phyloP scores from a whole-genome alignment of 2,888 invertebrate genomes.

The Volucella inflata region DNA sequence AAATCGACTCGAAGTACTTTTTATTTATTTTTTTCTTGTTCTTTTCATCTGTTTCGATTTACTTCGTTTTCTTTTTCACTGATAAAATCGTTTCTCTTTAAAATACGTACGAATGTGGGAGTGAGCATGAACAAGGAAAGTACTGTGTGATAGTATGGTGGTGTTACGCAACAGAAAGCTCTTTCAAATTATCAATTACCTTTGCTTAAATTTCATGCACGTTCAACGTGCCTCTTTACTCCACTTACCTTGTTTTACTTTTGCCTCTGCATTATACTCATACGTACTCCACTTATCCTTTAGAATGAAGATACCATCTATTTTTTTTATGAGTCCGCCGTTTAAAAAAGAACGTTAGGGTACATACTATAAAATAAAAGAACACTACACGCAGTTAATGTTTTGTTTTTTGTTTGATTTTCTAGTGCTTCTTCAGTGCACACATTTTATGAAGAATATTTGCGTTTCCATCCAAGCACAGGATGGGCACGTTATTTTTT shows the following conservation, averaged over 20 bases:
- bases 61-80: background rate
- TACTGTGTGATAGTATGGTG: background rate
- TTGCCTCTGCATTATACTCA: background rate
- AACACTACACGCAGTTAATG: background rate
- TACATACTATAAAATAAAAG: background rate
- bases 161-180: background rate
- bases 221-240: constrained; percentile 27
- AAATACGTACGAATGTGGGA: constrained; percentile 2
- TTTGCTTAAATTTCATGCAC: constrained; percentile 42
- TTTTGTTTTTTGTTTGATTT: background rate
- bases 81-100: background rate
- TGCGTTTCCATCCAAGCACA: background rate
- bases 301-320: constrained; percentile 12
- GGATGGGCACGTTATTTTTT: too few relatives aligned
- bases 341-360: background rate
- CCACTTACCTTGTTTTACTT: constrained; percentile 21
- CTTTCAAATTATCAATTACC: constrained; percentile 44
- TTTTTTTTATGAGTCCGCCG: constrained; percentile 20
- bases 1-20: too few relatives aligned
- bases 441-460: background rate
- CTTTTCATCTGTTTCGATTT: constrained; percentile 1
- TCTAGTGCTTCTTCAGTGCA: background rate
- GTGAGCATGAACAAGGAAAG: too few relatives aligned
- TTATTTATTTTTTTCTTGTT: constrained; percentile 11
- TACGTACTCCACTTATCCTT: constrained; percentile 19